Evolutionary conservation across 2,113 vertebrate species (phyloP), one percentile per base, ranked within the genome.

Genomic region (Bufo bufo): DNA sequence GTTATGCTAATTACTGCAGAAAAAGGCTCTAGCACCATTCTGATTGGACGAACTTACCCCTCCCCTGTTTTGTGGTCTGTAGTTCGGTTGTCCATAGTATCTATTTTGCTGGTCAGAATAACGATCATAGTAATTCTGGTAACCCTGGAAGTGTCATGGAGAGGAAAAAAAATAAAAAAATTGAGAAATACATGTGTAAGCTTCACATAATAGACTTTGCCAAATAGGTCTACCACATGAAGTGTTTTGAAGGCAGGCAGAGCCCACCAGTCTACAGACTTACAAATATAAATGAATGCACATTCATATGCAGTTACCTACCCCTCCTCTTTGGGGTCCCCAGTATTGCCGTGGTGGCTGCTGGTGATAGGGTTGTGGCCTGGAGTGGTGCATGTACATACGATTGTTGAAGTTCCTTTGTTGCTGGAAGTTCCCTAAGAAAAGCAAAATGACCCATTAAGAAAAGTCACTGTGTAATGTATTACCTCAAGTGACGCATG

Each of bases 31-130:
- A 33, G 33, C 33, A 33, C 33, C 33, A 33, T 33, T 33, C 33
- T 33, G 33, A 33, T 33, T 33, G 33, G 33, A 33, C 1, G 33
- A 43, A 91, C 93, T 92, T 63, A 96, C 95, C 91, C 95, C 65
- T 33, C 65, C 95, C 45, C 93, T 93, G n/a, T 91, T 93, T 90
- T 95, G 95, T 33, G 94, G 95, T 87, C 94, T 91, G 91, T 95
- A 95, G 82, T 95, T 94, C 82, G 94, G 92, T 92, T 94, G 95
- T 17, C 92, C 90, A 0, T 96, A 96, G 90, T 94, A 93, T 16
- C 93, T 90, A 47, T 93, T 93, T 3, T 94, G 94, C 77, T 94
- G 93, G 65, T 93, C 93, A 75, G 93, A 85, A 87, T 94, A 94
- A 33, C 94, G 92, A 17, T 92, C 93, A 20, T 94, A 94, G 90